phyloP scores from a whole-genome alignment of 2,797 vertebrate genomes.

The Cygnus olor region DNA sequence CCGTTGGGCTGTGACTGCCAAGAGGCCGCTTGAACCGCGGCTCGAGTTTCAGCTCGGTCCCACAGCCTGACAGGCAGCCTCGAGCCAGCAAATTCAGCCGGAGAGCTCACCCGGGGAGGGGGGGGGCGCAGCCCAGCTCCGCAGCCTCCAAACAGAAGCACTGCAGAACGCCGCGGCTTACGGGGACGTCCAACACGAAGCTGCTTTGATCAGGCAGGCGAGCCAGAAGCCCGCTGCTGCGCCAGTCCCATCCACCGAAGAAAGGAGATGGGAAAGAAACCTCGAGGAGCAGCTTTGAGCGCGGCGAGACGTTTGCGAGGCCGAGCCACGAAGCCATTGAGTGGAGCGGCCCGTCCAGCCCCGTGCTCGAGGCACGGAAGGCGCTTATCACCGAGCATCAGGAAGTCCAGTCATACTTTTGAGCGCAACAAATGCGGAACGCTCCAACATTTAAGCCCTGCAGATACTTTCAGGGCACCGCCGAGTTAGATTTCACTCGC shows the following conservation, averaged over 20 bases:
- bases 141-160: neutral
- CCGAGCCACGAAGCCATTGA: neutral
- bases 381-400: neutral
- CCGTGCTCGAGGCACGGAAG: neutral
- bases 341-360: accelerated
- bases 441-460: too few relatives aligned
- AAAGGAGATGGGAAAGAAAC: neutral
- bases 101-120: neutral
- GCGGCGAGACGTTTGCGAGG: neutral
- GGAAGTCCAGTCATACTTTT: too few relatives aligned
- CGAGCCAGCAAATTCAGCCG: neutral
- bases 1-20: neutral
- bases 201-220: neutral
- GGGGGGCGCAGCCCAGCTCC: neutral
- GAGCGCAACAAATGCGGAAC: too few relatives aligned
- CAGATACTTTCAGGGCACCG: too few relatives aligned
- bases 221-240: neutral
- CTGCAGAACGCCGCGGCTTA: neutral
- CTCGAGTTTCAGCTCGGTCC: neutral
- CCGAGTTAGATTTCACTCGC: too few relatives aligned
- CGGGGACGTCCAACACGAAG: neutral
- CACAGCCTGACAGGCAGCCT: neutral
- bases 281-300: accelerated
- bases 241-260: accelerated
- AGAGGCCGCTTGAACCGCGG: neutral